These are phyloP conservation scores for Numenius arquata DNA, from an alignment of 2,113 vertebrate species.

Conservation along the genomic window DNA sequence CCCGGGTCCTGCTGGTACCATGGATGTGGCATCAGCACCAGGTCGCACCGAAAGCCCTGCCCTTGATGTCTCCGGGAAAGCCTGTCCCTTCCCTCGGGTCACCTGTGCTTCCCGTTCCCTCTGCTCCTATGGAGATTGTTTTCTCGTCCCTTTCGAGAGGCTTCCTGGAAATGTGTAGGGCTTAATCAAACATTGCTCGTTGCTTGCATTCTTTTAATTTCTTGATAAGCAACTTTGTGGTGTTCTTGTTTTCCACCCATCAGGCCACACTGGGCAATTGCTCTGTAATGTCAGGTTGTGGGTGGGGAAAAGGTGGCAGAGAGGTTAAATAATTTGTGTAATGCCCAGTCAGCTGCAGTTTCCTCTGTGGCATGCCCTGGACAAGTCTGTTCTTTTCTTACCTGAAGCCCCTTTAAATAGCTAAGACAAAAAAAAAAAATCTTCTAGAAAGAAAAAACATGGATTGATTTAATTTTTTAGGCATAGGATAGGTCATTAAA, in stretches of 20 bases:
- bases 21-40: accelerated
- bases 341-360: neutral
- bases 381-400: neutral
- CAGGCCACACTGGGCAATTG: neutral
- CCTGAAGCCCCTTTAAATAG: neutral
- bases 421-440: neutral
- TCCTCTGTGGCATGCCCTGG: neutral
- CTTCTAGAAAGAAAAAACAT: neutral
- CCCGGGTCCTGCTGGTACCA: neutral
- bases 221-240: neutral
- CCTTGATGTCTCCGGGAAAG: accelerated
- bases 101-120: neutral
- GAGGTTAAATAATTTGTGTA: neutral
- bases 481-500: neutral
- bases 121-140: neutral
- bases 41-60: neutral
- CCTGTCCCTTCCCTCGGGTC: neutral
- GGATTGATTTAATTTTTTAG: neutral
- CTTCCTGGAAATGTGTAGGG: neutral
- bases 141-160: neutral
- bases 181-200: neutral
- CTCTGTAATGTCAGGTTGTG: neutral
- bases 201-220: neutral
- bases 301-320: neutral
- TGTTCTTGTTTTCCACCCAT: neutral